Conservation (phyloP, 2,113 vertebrate species). For the Gallinago jamesoni region DNA sequence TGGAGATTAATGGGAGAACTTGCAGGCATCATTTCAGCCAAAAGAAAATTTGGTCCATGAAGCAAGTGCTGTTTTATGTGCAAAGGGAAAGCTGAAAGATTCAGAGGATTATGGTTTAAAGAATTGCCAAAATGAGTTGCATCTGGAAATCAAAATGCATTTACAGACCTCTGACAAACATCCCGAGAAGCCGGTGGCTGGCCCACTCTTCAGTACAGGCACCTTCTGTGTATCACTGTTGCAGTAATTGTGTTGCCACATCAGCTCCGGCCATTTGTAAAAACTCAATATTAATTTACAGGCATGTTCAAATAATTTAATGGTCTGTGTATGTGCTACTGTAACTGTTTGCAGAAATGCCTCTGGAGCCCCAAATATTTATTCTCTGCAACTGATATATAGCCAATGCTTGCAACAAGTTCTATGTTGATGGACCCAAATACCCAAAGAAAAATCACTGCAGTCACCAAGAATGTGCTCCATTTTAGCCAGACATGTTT, state of each 20-base stretch:
- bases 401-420: not conserved
- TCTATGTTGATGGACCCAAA: not conserved
- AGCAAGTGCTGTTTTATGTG: not conserved
- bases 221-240: not conserved
- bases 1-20: not conserved
- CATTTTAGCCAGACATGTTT: not conserved
- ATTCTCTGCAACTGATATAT: not conserved
- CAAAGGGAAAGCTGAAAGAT: not conserved
- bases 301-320: not conserved
- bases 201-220: not conserved
- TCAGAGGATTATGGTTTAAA: not conserved
- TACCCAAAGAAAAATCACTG: not conserved
- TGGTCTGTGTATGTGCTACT: not conserved
- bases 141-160: not conserved
- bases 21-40: not conserved
- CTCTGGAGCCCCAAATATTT: not conserved
- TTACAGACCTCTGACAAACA: not conserved
- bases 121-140: not conserved
- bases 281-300: not conserved
- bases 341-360: not conserved
- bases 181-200: not conserved
- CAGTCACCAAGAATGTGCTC: not conserved
- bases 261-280: not conserved
- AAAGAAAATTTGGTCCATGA: not conserved
- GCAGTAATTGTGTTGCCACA: not conserved